These are phyloP conservation scores for Mungos mungo DNA, from an alignment of 2,113 vertebrate genomes.

Conservation along the genomic window DNA sequence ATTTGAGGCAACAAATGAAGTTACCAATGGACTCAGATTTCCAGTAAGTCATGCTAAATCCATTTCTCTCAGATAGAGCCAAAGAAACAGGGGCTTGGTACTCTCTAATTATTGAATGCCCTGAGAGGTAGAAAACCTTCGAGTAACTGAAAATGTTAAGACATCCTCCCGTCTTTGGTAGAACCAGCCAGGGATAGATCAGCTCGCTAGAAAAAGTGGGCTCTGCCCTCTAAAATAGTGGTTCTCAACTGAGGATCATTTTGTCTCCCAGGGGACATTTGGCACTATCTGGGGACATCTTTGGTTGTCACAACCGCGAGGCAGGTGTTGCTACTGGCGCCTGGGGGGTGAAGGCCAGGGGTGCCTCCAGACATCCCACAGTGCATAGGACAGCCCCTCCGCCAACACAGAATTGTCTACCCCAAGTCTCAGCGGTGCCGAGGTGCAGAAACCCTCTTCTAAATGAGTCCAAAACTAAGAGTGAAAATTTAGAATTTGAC, in stretches of 20 bases:
- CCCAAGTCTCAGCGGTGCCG: not conserved
- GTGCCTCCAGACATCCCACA: not conserved
- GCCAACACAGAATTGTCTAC: not conserved
- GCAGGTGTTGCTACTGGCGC: not conserved
- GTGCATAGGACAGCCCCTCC: not conserved
- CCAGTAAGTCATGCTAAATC: conserved; percentile 86
- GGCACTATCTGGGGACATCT: not conserved
- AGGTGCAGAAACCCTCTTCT: not conserved
- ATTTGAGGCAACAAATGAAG: conserved; percentile 92
- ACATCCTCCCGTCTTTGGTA: not conserved
- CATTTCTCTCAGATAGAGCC: conserved; percentile 1
- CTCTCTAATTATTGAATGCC: not conserved
- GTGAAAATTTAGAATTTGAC: not conserved
- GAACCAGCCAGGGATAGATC: not conserved
- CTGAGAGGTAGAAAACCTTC: conserved; percentile 13
- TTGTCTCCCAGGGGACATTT: not conserved
- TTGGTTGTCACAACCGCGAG: not conserved
- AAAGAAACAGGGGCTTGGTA: not conserved
- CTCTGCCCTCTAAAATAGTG: not conserved
- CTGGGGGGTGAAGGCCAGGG: not conserved
- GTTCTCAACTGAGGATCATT: not conserved
- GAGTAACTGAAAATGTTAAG: not conserved
- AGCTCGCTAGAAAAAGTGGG: not conserved
- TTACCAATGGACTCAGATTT: conserved; percentile 92
- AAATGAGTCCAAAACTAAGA: not conserved